A percentile compares a stretch with the other conserved stretches of the same genome.
These are phyloP conservation scores for Odontamblyopus lacepedii DNA, from an alignment of 2,797 vertebrate genomes.

Conservation along the genomic window DNA sequence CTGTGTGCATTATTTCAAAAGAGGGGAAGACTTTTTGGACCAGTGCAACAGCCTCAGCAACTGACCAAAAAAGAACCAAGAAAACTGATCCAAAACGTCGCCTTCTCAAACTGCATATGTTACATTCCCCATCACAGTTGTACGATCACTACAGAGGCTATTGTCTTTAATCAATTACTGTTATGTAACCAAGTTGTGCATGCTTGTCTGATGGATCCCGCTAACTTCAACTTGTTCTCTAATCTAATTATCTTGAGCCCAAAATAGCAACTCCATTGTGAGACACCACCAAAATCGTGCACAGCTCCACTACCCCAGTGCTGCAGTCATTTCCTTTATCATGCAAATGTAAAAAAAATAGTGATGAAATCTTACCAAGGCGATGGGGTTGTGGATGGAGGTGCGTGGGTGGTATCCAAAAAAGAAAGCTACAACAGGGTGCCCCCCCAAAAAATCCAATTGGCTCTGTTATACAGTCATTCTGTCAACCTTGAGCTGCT, in stretches of 20 bases:
- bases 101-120: constrained; percentile 28
- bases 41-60: constrained; percentile 23
- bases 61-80: constrained; percentile 13
- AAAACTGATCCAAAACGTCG: constrained; percentile 14
- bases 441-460: constrained; percentile 30
- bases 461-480: constrained; percentile 43
- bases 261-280: not conserved
- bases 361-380: constrained; percentile 58
- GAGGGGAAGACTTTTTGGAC: constrained; percentile 18
- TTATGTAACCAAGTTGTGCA: constrained; percentile 10
- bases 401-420: constrained; percentile 30
- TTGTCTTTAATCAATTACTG: not conserved
- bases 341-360: constrained; percentile 23
- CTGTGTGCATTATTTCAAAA: not conserved
- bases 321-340: constrained; percentile 36
- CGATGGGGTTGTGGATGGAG: constrained; percentile 15
- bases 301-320: not conserved
- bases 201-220: not conserved
- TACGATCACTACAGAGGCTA: not conserved
- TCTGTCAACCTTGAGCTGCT: constrained; percentile 24
- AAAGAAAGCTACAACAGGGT: constrained; percentile 34
- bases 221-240: not conserved
- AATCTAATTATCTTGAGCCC: not conserved
- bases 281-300: not conserved
- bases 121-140: constrained; percentile 7